phyloP scores from a whole-genome alignment of 2,888 invertebrate species.

The Caenorhabditis sulstoni region DNA sequence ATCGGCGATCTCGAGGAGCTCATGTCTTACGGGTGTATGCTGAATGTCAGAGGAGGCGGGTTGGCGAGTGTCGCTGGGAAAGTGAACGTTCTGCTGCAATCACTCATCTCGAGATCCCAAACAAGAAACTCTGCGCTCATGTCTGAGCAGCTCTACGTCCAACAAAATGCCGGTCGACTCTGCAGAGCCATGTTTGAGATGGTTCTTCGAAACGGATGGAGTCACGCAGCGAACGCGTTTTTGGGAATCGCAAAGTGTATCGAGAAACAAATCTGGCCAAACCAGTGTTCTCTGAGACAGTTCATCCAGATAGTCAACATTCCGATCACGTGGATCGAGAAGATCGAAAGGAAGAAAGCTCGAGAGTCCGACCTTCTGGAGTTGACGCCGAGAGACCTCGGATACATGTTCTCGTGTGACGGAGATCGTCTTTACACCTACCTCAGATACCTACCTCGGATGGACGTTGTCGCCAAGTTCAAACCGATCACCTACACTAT shows the following conservation, averaged over 20 bases:
- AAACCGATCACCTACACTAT: slow-evolving; percentile 91
- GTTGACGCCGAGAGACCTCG: slow-evolving; percentile 91
- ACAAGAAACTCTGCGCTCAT: slow-evolving; percentile 90
- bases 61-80: slow-evolving; percentile 93
- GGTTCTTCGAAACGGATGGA: slow-evolving; percentile 91
- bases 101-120: slow-evolving; percentile 85
- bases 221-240: slow-evolving; percentile 90
- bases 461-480: slow-evolving; percentile 89
- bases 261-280: slow-evolving; percentile 93
- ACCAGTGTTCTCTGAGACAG: slow-evolving; percentile 85
- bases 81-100: slow-evolving; percentile 88
- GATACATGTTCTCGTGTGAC: slow-evolving; percentile 81
- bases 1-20: slow-evolving; percentile 90
- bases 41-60: slow-evolving; percentile 89
- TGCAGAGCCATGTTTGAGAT: slow-evolving; percentile 68
- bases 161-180: slow-evolving; percentile 84
- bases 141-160: slow-evolving; percentile 91
- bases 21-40: slow-evolving; percentile 86
- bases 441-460: slow-evolving; percentile 89
- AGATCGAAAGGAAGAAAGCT: slow-evolving; percentile 88
- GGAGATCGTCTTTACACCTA: slow-evolving; percentile 85
- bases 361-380: slow-evolving; percentile 86
- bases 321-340: slow-evolving; percentile 87
- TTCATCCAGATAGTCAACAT: slow-evolving; percentile 80
- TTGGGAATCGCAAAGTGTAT: slow-evolving; percentile 92